phyloP scores from a whole-genome alignment of 2,113 vertebrate species.

The Dasyprocta punctata region DNA sequence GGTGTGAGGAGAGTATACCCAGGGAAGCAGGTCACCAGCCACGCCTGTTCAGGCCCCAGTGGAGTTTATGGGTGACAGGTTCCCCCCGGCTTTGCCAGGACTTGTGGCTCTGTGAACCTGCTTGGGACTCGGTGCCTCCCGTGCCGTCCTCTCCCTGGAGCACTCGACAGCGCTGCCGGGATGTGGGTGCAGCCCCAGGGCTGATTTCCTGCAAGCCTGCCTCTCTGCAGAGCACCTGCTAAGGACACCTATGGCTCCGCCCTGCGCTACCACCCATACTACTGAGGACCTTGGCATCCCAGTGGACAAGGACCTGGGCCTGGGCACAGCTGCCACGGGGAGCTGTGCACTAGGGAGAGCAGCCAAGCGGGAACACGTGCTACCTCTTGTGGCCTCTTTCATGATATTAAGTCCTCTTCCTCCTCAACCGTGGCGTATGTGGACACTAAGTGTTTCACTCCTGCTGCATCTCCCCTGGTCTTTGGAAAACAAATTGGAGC shows the following conservation, averaged over 20 bases:
- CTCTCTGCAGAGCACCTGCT: conserved; percentile 86
- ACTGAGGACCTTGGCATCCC: conserved; percentile 91
- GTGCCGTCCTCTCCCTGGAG: conserved; percentile 74
- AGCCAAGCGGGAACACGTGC: conserved; percentile 86
- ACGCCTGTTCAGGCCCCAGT: conserved; percentile 85
- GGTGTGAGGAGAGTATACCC: conserved; percentile 71
- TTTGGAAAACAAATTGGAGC: conserved; percentile 93
- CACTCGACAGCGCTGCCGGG: conserved; percentile 86
- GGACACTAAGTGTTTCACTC: conserved; percentile 93
- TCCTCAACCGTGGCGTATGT: conserved; percentile 94
- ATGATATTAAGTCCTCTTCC: conserved; percentile 95
- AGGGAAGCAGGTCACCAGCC: conserved; percentile 91
- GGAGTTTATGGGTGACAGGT: conserved; percentile 83
- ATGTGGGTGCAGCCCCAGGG: conserved; percentile 94
- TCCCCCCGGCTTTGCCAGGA: conserved; percentile 90
- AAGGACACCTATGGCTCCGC: conserved; percentile 88
- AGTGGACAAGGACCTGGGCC: conserved; percentile 92
- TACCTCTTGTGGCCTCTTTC: conserved; percentile 93
- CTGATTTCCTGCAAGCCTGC: conserved; percentile 89
- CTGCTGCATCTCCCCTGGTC: conserved; percentile 87
- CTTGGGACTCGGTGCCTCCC: conserved; percentile 86
- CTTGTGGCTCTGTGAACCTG: conserved; percentile 92
- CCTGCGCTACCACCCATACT: conserved; percentile 87
- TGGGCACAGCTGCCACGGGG: conserved; percentile 87
- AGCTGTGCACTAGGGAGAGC: conserved; percentile 67